A percentile compares a stretch with the other conserved stretches of the same genome.
These are phyloP conservation scores for Amphiduros pacificus DNA, from an alignment of 2,888 invertebrate genomes.

Conservation along the genomic window DNA sequence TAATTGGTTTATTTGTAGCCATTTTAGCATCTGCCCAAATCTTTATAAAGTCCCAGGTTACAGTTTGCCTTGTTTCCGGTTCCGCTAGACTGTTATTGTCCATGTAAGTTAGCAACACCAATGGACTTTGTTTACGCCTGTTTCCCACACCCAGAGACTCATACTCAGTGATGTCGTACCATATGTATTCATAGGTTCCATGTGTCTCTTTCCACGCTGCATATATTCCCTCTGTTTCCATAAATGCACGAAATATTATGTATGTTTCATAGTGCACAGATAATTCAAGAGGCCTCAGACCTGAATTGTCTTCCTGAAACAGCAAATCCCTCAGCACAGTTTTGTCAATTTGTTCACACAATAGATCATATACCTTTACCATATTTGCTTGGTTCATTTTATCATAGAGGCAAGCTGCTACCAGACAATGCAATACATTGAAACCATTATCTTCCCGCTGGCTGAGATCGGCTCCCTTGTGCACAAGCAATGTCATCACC, in stretches of 20 bases:
- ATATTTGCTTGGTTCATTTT: too few species aligned
- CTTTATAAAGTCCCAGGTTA: too few species aligned
- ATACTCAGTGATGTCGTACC: conserved; percentile 20
- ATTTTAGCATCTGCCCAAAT: too few species aligned
- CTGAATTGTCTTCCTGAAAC: conserved; percentile 1
- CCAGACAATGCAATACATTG: too few species aligned
- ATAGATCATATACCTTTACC: conserved; percentile 2
- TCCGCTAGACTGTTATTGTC: too few species aligned
- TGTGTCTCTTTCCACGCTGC: conserved; percentile 4
- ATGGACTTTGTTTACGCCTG: conserved; percentile 4
- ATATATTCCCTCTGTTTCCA: conserved; percentile 15
- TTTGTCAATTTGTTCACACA: background rate
- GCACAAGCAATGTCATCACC: too few species aligned
- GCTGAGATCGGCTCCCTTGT: too few species aligned
- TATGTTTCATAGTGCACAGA: conserved; percentile 6
- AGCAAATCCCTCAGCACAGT: background rate
- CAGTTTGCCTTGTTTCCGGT: too few species aligned
- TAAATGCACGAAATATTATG: conserved; percentile 7
- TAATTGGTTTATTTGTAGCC: too few species aligned
- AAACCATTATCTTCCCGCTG: too few species aligned
- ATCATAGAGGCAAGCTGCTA: too few species aligned
- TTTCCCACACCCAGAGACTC: background rate
- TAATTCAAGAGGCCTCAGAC: conserved; percentile 17
- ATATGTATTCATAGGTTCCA: background rate
- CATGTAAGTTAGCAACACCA: conserved; percentile 2